Base-by-base conservation (phyloP, 1,140 invertebrate genomes). In the Penaeus chinensis region DNA sequence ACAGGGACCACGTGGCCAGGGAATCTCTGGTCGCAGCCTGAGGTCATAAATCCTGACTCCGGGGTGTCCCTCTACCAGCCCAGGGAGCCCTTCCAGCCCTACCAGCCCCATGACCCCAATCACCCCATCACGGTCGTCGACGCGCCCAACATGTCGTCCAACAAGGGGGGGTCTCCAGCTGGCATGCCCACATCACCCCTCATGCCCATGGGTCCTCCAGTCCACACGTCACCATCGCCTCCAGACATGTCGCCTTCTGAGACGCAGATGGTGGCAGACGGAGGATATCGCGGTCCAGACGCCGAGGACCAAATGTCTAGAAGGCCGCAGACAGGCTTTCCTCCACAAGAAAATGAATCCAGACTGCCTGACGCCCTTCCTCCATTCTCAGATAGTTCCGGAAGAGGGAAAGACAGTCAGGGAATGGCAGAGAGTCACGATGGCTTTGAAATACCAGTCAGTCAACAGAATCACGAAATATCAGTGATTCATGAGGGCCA, bases 41-140 rank as follows among this genome's bases (percentile, higher is more conserved):
- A 83, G 63, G 80, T 84, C 37, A 84, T 89, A 24, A 71, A 89
- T 65, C 89, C 89, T 13, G 37, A 82, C 10, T 89, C 89, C 22
- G 89, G 89, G 5, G 89, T 89, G 22, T 89, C 89, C 4, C 85
- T 69, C n/a, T 89, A 89, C 54, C 89, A 89, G 71, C 89, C 89
- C 18, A 62, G 37, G 32, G 89, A 89, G 47, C 85, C 83, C 24
- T 89, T 89, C 77, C 77, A 60, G n/a, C 89, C 89, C 60, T 89
- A 87, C 71, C 66, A 89, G 22, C 89, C 89, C 13, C 81, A 78
- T 19, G 54, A 85, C 54, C 80, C 61, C 27, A 79, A 87, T 13
- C 82, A 87, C 71, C 89, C 89, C 20, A 89, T 89, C 82, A 87
- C 80, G 3, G 81, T 87, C 16, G 83, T 89, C 13, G 61, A 87